Evolutionary conservation across 2,797 vertebrate genomes (phyloP).

Genomic region (Pangasius djambal): DNA sequence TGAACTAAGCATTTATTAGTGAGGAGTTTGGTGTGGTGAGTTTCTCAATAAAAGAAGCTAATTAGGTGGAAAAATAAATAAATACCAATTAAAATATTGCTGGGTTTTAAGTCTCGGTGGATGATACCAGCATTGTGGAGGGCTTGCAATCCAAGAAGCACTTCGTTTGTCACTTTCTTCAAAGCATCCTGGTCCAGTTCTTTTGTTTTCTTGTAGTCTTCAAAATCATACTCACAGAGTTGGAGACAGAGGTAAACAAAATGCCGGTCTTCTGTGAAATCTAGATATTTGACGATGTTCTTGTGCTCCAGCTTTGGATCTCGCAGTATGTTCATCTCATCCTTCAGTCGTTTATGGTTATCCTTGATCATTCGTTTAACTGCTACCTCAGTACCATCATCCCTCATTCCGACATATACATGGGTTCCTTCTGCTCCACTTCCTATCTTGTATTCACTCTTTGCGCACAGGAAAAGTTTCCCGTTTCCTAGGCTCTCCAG

Average conservation of each 20-base stretch:
- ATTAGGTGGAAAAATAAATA: not conserved
- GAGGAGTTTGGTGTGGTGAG: not conserved
- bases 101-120: conserved; percentile 53
- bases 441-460: conserved; percentile 32
- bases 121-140: conserved; percentile 40
- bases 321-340: conserved; percentile 33
- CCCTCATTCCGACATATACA: conserved; percentile 46
- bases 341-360: conserved; percentile 8
- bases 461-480: not conserved
- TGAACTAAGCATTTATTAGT: not conserved
- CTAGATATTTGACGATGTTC: conserved; percentile 48
- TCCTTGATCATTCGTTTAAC: conserved; percentile 41
- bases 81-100: conserved; percentile 55
- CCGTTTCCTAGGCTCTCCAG: not conserved
- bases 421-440: conserved; percentile 16
- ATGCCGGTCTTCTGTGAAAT: conserved; percentile 31
- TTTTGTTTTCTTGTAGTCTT: not conserved
- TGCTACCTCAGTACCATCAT: conserved; percentile 54
- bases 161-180: conserved; percentile 20
- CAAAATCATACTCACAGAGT: conserved; percentile 49
- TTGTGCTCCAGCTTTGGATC: conserved; percentile 30
- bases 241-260: conserved; percentile 49
- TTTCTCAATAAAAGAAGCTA: not conserved
- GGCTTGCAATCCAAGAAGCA: conserved; percentile 33
- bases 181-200: not conserved